Percentiles rank a stretch among this genome's conserved stretches.
Conservation (phyloP, 2,113 vertebrate species). For the Cathartes aura region DNA sequence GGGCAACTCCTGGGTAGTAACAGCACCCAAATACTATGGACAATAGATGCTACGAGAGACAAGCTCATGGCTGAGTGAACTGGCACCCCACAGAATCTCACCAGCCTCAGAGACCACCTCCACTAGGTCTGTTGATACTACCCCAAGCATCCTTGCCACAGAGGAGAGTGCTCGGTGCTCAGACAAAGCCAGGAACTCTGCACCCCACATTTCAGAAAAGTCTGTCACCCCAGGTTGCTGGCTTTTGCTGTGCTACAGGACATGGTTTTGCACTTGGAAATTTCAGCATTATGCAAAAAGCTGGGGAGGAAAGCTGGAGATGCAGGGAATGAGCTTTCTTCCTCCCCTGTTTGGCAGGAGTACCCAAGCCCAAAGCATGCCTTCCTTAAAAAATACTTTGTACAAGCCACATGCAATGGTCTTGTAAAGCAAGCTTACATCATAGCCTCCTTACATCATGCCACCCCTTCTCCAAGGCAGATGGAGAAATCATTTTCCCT, state of each 20-base stretch:
- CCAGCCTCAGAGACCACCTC: not conserved
- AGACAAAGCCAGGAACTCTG: not conserved
- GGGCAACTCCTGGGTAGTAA: not conserved
- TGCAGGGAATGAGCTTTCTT: not conserved
- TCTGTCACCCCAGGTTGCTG: not conserved
- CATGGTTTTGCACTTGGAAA: not conserved
- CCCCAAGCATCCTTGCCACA: not conserved
- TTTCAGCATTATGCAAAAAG: not conserved
- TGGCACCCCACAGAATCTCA: not conserved
- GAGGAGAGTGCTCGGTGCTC: not conserved
- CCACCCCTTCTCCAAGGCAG: conserved; percentile 24
- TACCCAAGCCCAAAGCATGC: not conserved
- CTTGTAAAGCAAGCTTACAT: conserved; percentile 44
- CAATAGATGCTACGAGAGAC: not conserved
- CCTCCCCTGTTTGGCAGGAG: not conserved
- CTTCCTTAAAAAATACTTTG: conserved; percentile 36
- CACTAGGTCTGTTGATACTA: not conserved
- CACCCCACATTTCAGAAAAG: not conserved
- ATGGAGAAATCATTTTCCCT: conserved; percentile 60
- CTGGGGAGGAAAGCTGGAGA: not conserved
- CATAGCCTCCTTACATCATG: conserved; percentile 38
- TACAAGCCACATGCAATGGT: not conserved
- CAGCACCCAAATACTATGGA: not conserved
- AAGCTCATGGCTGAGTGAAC: not conserved
- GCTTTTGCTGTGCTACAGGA: not conserved